phyloP scores from a whole-genome alignment of 2,113 vertebrate species.

The Petrocephalus zakoni region DNA sequence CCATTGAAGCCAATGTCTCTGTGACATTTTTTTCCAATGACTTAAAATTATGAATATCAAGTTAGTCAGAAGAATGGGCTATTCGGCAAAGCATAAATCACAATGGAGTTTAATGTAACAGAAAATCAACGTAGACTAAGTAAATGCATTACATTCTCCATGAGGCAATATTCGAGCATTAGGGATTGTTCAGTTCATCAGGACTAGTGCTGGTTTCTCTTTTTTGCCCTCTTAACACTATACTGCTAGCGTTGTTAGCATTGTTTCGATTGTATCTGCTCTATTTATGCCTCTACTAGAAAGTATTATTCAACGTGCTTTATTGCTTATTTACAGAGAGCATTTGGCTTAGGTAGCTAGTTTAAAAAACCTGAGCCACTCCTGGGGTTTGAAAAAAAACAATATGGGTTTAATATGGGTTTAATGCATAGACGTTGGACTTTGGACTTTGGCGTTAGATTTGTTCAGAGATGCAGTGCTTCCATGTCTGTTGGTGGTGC shows the following conservation, averaged over 20 bases:
- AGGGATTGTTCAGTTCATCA: background rate
- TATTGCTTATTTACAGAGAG: background rate
- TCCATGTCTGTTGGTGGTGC: slow-evolving; percentile 43
- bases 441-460: slow-evolving; percentile 59
- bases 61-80: background rate
- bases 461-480: slow-evolving; percentile 77
- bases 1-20: background rate
- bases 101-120: background rate
- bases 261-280: background rate
- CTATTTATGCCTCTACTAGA: background rate
- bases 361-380: background rate
- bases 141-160: background rate
- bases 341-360: background rate
- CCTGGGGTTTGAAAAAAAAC: background rate
- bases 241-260: background rate
- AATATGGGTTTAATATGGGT: background rate
- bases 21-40: background rate
- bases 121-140: background rate
- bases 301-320: background rate
- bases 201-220: background rate
- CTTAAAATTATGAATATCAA: background rate
- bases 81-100: background rate
- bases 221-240: background rate
- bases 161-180: background rate
- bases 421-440: slow-evolving; percentile 36